Evolutionary conservation across 2,113 vertebrate genomes (phyloP), one percentile per base, ranked within the genome.

Genomic region (Prochilodus magdalenae): DNA sequence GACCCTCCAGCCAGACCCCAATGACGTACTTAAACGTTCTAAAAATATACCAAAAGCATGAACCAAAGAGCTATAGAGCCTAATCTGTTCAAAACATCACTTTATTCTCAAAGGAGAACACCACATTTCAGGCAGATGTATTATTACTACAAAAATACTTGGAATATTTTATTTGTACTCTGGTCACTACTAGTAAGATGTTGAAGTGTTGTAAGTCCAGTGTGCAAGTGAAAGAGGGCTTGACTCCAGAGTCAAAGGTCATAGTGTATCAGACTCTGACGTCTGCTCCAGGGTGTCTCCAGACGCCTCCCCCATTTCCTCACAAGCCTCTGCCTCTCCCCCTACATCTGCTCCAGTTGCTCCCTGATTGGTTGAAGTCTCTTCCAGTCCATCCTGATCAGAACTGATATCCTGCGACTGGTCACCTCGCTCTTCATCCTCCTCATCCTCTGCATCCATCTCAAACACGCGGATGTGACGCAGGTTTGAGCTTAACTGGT

Each of bases 381-480:
- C 87, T 22, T 95, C 94, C 80, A 94, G 83, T 5, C 84, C 88
- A 5, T 93, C 93, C 75, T 92, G 93, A 75, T 94, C 92, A 24
- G 86, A 89, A 18, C 88, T 94, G 80, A 88, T 87, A n/a, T 96
- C 94, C 83, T 93, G 94, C 0, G 92, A 93, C 27, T 95, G 95
- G 13, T 88, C 95, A 1, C 85, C 91, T 20, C 96, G 94, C 44
- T 98, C 96, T 1, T 97, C 97, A 55, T 99, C 97, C 76, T 96
- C 96, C 76, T 87, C 86, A 16, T 87, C 86, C 15, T 99, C 98
- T 82, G 98, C 96, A 60, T 99, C 97, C 98, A 99, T 99, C 90
- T 99, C 98, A 90, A 98, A 99, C 27, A 98, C 96, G 40, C 97
- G 92, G 59, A 99, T 93, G 0, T 99, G 97, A 75, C 97, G 95